Base-by-base conservation (phyloP, 1,140 invertebrate species). In the Drosophila saltans region DNA sequence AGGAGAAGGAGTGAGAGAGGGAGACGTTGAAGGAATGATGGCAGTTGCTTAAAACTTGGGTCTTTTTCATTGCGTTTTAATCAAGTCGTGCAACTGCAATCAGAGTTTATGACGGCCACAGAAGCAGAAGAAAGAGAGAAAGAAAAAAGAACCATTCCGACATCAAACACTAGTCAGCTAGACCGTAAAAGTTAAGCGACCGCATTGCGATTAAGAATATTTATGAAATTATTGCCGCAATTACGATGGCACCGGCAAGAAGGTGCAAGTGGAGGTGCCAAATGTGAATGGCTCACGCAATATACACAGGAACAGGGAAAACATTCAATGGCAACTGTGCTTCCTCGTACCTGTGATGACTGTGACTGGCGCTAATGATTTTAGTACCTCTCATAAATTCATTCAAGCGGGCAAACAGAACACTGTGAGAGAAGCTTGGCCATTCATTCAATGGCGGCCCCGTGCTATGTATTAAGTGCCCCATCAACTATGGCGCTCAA, bases 181-280 rank as follows among this genome's bases (percentile, higher is more conserved):
- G 61, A 72, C 74, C 70, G 72, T 82, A 69, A 86, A 71, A 40
- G 40, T 28, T 36, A 30, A 64, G 45, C 69, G 40, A 82, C 36
- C 72, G 70, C 39, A 45, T 39, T 41, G 66, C 82, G 82, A 86
- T 75, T 79, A 83, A 83, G 70, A 55, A 66, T 78, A 81, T 88
- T 88, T 88, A 88, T 88, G 84, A 78, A 88, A 88, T 89, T 89
- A 88, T 88, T 67, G 67, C 84, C 64, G 41, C 84, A 84, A 88
- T 88, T 84, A 80, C 73, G 39, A 30, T 2, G 28, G 28, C 28
- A 30, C 16, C 16, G 16, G 28, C 2, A 30, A 66, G 40, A 55
- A 67, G 62, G 66, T 71, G 62, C 48, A 36, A 82, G 16, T 16
- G 16, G 16, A 16, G 66, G 45, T 52, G 45, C 45, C 55, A 40